Percentiles rank a stretch among this genome's conserved stretches.
phyloP scores from a whole-genome alignment of 2,888 invertebrate species.

The Macrostomum cliftonense region DNA sequence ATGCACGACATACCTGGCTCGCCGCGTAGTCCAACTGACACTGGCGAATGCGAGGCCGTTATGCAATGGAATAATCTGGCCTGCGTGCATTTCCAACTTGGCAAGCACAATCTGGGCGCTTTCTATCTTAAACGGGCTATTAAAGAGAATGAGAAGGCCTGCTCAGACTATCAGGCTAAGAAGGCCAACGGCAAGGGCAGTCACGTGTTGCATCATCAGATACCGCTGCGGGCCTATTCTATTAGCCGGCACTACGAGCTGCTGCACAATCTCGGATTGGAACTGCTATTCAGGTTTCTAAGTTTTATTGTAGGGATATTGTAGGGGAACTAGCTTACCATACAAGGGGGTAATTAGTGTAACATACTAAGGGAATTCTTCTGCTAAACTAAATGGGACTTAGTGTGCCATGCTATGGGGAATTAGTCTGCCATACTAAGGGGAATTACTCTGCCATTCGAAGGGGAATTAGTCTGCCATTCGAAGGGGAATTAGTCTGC shows the following conservation, averaged over 20 bases:
- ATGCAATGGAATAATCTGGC: slow-evolving; percentile 63
- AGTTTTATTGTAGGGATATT: too few species aligned
- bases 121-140: slow-evolving; percentile 61
- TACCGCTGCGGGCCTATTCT: slow-evolving; percentile 1
- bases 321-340: too few species aligned
- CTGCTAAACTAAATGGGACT: too few species aligned
- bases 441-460: too few species aligned
- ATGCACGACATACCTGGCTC: background rate
- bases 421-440: too few species aligned
- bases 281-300: slow-evolving; percentile 47
- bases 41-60: slow-evolving; percentile 26
- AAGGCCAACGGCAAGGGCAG: slow-evolving; percentile 19
- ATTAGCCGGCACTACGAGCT: slow-evolving; percentile 48
- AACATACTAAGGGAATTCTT: too few species aligned
- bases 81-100: slow-evolving; percentile 57
- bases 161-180: slow-evolving; percentile 18
- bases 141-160: slow-evolving; percentile 47
- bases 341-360: too few species aligned
- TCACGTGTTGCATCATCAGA: background rate
- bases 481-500: too few species aligned
- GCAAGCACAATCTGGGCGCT: slow-evolving; percentile 58
- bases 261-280: slow-evolving; percentile 63
- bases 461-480: too few species aligned
- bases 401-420: too few species aligned
- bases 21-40: background rate